Evolutionary conservation across 2,888 invertebrate species (phyloP), one percentile per base, ranked within the genome.

Genomic region (Tetragonula carbonaria): DNA sequence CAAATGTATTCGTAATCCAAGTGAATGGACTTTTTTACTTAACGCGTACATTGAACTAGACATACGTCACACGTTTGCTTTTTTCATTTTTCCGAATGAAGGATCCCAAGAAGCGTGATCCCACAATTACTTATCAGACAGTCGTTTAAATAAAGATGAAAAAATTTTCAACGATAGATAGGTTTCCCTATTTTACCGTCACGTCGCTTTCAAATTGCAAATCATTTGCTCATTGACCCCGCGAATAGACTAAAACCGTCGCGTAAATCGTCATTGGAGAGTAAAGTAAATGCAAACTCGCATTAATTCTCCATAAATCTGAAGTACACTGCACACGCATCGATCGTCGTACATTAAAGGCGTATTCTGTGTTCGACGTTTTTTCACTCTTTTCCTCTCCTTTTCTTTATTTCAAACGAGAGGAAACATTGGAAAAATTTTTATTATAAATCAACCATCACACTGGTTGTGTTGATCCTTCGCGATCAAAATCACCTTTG

Each of bases 291-390:
- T 50, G 55, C 72, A 59, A 70, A 68, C 33, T 16, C 62, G 53
- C 28, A 53, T 72, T 51, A 67, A 70, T 72, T 65, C 74, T 71
- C 62, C 71, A 78, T 71, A 82, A 73, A 71, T 51, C 18, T 8
- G 0, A 14, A 21, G 45, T 62, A 50, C 23, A 14, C 57, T 57
- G 28, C 18, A 21, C 8, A 18, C 50, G 55, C 33, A 13, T 33
- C 11, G 11, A 33, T 51, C 11, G 50, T 33, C 28, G 18, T 21
- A 38, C 38, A 23, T 28, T 62, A 38, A 55, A 38, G 38, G 4
- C 55, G 21, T 21, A 13, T 6, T 5, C 18, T 18, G 28, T n/a
- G 38, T 38, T 71, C 57, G 14, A 71, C 16, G 33, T 57, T 57
- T 38, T 18, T 2, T 23, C 21, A n/a, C 18, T 23, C 59, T 16